A percentile compares a stretch with the other conserved stretches of the same genome.
These are phyloP conservation scores for Peromyscus nudipes DNA, from an alignment of 2,797 vertebrate genomes.

Conservation along the genomic window DNA sequence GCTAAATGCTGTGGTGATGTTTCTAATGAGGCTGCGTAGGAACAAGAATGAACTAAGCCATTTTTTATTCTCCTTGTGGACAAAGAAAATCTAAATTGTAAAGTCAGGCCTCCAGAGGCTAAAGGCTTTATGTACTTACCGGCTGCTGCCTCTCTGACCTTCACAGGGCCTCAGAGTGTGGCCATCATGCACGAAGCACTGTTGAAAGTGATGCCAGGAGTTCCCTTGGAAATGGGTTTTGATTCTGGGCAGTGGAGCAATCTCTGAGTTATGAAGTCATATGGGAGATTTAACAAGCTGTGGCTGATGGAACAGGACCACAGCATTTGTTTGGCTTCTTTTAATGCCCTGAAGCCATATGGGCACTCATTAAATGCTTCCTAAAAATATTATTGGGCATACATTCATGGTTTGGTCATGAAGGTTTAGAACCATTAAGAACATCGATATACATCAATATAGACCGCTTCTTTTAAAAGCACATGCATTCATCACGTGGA, in stretches of 20 bases:
- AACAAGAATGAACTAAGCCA: conserved; percentile 61
- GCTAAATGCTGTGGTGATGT: background rate
- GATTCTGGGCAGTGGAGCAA: conserved; percentile 65
- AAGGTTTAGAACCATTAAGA: background rate
- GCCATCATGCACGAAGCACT: background rate
- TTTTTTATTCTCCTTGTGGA: conserved; percentile 5
- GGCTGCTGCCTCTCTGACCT: conserved; percentile 47
- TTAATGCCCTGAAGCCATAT: conserved; percentile 15
- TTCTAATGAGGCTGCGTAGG: conserved; percentile 63
- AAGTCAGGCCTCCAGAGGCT: conserved; percentile 43
- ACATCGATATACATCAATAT: background rate
- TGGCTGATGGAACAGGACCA: conserved; percentile 80
- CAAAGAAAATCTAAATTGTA: conserved; percentile 67
- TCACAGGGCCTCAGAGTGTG: background rate
- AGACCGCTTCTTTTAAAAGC: background rate
- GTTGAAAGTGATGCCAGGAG: conserved; percentile 67
- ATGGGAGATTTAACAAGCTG: conserved; percentile 80
- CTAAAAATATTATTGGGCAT: conserved; percentile 72
- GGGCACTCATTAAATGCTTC: conserved; percentile 41
- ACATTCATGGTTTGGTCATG: conserved; percentile 19
- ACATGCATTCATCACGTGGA: background rate
- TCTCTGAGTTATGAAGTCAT: conserved; percentile 81
- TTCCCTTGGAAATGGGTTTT: conserved; percentile 67
- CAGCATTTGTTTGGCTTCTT: conserved; percentile 64
- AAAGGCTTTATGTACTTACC: conserved; percentile 37